These are phyloP conservation scores for Albula glossodonta DNA, from an alignment of 2,113 vertebrate genomes.

Conservation along the genomic window DNA sequence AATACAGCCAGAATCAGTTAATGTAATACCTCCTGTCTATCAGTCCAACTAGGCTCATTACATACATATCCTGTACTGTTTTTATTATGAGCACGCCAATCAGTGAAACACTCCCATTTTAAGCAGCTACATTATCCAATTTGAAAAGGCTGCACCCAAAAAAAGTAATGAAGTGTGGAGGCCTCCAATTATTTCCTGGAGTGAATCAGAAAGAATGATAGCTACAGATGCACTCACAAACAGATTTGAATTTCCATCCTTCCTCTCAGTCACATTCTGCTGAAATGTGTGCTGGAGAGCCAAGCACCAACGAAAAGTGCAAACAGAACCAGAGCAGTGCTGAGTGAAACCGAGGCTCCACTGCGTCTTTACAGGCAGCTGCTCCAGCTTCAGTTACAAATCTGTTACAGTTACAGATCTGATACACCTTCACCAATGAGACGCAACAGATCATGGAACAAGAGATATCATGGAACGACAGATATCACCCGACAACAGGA, in stretches of 20 bases:
- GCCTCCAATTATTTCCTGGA: not conserved
- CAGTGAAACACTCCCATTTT: slow-evolving; percentile 1
- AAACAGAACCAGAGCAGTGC: not conserved
- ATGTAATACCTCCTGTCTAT: not conserved
- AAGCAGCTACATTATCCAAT: not conserved
- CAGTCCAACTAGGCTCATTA: no score
- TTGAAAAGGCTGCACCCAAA: not conserved
- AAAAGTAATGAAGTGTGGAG: not conserved
- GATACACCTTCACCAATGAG: not conserved
- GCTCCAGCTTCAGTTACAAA: not conserved
- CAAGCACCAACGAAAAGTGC: not conserved
- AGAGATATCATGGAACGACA: not conserved
- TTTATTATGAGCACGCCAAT: not conserved
- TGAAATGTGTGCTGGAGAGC: not conserved
- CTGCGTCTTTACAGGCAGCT: not conserved
- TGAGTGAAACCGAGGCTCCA: not conserved
- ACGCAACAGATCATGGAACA: not conserved
- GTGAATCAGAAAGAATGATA: not conserved
- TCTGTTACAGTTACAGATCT: not conserved
- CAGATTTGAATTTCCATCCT: not conserved
- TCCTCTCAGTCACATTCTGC: not conserved
- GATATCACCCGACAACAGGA: not conserved
- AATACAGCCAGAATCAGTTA: not conserved
- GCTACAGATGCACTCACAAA: not conserved
- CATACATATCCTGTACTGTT: not conserved